Percentiles rank a stretch among this genome's conserved stretches.
Conservation (phyloP, 2,888 invertebrate species). For the Oscheius sp. region DNA sequence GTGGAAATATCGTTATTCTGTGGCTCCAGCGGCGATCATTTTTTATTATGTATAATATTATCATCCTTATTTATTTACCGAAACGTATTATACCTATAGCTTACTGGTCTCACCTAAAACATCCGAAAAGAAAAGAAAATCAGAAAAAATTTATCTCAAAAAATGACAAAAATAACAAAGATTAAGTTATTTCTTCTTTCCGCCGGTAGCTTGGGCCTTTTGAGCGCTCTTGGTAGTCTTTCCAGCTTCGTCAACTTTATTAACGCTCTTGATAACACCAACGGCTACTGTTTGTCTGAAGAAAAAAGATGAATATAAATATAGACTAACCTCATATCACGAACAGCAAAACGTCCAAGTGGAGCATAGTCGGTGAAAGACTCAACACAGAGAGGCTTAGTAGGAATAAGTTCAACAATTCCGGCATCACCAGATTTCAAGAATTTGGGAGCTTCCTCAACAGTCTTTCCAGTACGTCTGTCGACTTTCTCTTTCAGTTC, state of each 20-base stretch:
- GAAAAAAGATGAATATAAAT: too few relatives aligned
- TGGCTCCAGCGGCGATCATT: too few relatives aligned
- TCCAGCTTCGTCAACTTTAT: constrained; percentile 82
- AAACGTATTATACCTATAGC: too few relatives aligned
- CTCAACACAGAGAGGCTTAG: constrained; percentile 97
- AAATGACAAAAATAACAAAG: too few relatives aligned
- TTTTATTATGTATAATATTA: too few relatives aligned
- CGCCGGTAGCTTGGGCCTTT: constrained; percentile 81
- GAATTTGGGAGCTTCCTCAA: constrained; percentile 75
- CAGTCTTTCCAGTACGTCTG: constrained; percentile 88
- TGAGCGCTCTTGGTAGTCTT: constrained; percentile 99
- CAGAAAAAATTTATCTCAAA: background rate
- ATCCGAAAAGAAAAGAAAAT: constrained; percentile 5
- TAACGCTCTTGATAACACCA: constrained; percentile 77
- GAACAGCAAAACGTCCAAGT: constrained; percentile 93
- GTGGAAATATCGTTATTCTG: too few relatives aligned
- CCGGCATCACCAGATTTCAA: constrained; percentile 97
- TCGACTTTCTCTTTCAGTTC: constrained; percentile 96
- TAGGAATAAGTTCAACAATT: constrained; percentile 88
- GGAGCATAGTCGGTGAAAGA: constrained; percentile 97
- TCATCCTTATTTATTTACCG: too few relatives aligned
- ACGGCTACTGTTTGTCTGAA: constrained; percentile 85
- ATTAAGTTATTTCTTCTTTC: constrained; percentile 67
- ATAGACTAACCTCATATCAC: constrained; percentile 91
- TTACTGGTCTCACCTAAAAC: too few relatives aligned